Evolutionary conservation across 2,113 vertebrate species (phyloP).

Genomic region (Loxodonta africana): DNA sequence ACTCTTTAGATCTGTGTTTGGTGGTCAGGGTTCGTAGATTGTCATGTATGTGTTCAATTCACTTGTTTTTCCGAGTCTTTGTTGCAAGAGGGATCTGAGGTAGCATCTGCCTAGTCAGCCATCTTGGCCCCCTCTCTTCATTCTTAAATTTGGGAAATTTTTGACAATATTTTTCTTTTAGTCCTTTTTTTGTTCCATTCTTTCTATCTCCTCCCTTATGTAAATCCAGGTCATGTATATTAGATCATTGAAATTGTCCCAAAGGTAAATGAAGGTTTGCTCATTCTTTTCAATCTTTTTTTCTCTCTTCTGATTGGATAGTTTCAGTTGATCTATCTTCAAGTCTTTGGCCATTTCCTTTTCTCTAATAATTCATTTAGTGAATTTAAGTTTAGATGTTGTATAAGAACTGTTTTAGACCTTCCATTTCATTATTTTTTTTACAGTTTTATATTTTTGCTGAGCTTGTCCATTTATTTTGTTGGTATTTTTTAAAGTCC

Average conservation of each 20-base stretch:
- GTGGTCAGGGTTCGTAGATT: no score
- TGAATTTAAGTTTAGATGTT: neutral
- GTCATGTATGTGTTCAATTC: no score
- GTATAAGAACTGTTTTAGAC: neutral
- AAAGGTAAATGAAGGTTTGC: neutral
- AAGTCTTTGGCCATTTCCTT: neutral
- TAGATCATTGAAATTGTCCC: no score
- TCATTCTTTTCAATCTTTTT: neutral
- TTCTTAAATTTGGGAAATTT: neutral
- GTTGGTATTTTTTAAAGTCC: neutral
- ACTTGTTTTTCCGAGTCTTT: no score
- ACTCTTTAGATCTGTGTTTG: no score
- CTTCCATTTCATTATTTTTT: neutral
- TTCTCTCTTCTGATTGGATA: neutral
- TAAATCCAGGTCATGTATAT: no score
- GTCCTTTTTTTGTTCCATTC: neutral
- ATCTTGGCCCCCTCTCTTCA: no score
- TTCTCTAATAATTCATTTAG: neutral
- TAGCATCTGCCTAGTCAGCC: no score
- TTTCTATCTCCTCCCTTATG: neutral
- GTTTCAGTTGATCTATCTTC: neutral
- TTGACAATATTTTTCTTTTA: neutral
- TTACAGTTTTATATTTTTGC: neutral
- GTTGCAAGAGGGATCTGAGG: no score
- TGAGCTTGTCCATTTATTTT: neutral